Conservation (phyloP, 1,140 invertebrate genomes). For the Drosophila malerkotliana region DNA sequence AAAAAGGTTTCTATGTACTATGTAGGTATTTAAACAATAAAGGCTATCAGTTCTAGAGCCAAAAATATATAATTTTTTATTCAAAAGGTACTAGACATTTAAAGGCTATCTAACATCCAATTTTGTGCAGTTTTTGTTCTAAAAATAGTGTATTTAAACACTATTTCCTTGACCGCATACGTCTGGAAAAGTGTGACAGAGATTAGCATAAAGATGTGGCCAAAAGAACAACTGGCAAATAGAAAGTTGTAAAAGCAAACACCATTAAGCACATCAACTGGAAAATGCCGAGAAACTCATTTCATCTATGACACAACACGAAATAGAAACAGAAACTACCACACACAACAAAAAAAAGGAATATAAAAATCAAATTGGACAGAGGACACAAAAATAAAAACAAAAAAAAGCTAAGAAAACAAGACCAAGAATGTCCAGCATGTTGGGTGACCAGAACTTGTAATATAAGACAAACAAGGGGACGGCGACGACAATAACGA, state of each 20-base stretch:
- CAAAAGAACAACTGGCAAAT: conserved; percentile 40
- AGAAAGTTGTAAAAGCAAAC: conserved; percentile 78
- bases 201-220: conserved; percentile 75
- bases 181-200: conserved; percentile 43
- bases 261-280: conserved; percentile 80
- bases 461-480: conserved; percentile 78
- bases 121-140: neutral
- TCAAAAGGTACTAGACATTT: no score
- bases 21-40: neutral
- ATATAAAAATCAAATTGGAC: conserved; percentile 79
- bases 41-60: neutral
- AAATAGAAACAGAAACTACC: neutral
- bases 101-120: no score
- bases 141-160: neutral
- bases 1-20: conserved; percentile 8
- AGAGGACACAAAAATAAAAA: conserved; percentile 53
- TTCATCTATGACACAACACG: conserved; percentile 60
- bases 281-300: conserved; percentile 76
- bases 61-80: neutral
- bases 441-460: conserved; percentile 62
- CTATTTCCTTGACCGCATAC: conserved; percentile 13
- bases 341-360: conserved; percentile 24
- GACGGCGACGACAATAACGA: conserved; percentile 54
- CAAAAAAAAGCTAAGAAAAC: conserved; percentile 5
- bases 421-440: conserved; percentile 49